Evolutionary conservation across 1,140 invertebrate genomes (phyloP).

Genomic region (Neodiprion virginianus): DNA sequence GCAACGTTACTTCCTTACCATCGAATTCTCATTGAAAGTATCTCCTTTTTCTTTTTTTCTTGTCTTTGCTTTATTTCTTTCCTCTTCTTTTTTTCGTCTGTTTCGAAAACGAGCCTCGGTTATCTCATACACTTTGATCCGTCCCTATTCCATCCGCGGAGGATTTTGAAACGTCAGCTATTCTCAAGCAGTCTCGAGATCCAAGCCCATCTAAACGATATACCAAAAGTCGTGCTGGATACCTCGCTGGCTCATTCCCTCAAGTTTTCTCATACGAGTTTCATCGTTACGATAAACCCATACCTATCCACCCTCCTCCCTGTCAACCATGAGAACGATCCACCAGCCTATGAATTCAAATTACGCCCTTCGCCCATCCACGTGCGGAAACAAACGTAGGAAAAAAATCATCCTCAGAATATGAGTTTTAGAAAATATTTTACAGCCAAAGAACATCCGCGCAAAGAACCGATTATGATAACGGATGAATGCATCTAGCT

Average conservation of each 20-base stretch:
- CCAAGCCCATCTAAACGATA: too few relatives aligned
- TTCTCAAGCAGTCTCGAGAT: too few relatives aligned
- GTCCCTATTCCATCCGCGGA: neutral
- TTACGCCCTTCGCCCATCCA: too few relatives aligned
- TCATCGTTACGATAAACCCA: neutral
- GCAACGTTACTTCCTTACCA: neutral
- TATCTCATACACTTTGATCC: neutral
- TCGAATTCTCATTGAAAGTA: neutral
- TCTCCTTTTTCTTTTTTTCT: too few relatives aligned
- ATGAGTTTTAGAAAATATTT: too few relatives aligned
- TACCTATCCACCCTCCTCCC: neutral
- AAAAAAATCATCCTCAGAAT: too few relatives aligned
- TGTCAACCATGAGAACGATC: neutral
- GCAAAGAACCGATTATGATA: too few relatives aligned
- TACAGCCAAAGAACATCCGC: too few relatives aligned
- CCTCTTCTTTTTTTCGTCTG: neutral
- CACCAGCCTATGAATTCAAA: neutral
- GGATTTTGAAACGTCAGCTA: too few relatives aligned
- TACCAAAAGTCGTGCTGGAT: too few relatives aligned
- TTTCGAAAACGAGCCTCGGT: neutral
- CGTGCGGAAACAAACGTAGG: too few relatives aligned
- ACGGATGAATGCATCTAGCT: too few relatives aligned
- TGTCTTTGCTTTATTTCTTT: neutral
- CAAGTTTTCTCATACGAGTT: conserved; percentile 7
- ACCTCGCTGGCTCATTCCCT: neutral